Evolutionary conservation across 2,113 vertebrate genomes (phyloP), one percentile per base, ranked within the genome.

Genomic region (Silurus glanis): DNA sequence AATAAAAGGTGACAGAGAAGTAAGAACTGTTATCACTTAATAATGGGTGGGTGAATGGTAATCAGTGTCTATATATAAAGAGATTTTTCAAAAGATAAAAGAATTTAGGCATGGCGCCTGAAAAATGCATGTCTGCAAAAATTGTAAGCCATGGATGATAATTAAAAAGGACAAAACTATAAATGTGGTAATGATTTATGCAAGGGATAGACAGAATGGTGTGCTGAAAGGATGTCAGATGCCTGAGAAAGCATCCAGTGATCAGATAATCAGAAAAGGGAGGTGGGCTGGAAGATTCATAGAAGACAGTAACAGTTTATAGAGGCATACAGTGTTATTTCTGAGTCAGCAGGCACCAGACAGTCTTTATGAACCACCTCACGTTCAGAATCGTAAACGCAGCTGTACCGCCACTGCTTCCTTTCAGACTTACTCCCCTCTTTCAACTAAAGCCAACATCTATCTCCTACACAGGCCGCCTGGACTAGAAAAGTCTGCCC

Each of bases 331-430:
- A n/a, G 72, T 82, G 62, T 51, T 85, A 61, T 82, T 86, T 87
- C 85, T 89, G 78, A 85, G 49, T 89, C 88, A 91, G 85, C 83
- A 89, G 69, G 86, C 88, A 88, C 72, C 58, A n/a, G 76, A 83
- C 25, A 45, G 69, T 51, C 85, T 86, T 89, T 82, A 87, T 86
- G 85, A 55, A 55, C 79, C 86, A 87, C 74, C 85, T 83, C 6
- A 71, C 56, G 76, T 69, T 85, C n/a, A 75, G 61, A 71, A 83
- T 84, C 17, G 9, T 66, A 87, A 75, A 85, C 14, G 12, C 58
- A 84, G 61, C 21, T 72, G 19, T 37, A 79, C 45, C 19, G n/a
- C 82, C 69, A 89, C 64, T 58, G 53, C 64, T 67, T n/a, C 59
- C 71, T 87, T 62, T 79, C 85, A 83, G 76, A 85, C 81, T 71